phyloP scores from a whole-genome alignment of 2,797 vertebrate species.

The Sphaeramia orbicularis region DNA sequence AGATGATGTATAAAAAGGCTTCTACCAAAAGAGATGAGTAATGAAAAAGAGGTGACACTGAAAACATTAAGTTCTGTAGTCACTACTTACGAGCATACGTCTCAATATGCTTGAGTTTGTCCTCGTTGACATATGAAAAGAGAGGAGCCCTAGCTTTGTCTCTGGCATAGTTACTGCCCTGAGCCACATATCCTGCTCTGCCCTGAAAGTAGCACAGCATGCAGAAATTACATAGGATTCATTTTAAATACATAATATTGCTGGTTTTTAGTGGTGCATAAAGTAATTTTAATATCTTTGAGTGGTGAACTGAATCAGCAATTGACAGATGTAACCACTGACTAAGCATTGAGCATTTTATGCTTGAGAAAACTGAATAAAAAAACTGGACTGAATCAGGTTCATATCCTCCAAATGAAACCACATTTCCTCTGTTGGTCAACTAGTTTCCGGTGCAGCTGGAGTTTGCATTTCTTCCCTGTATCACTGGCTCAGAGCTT shows the following conservation, averaged over 20 bases:
- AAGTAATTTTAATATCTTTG: too few relatives aligned
- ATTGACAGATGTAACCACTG: too few relatives aligned
- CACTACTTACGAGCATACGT: slow-evolving; percentile 83
- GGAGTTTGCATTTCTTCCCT: background rate
- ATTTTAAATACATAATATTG: background rate
- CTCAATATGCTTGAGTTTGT: slow-evolving; percentile 81
- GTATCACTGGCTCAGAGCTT: background rate
- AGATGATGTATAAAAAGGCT: background rate
- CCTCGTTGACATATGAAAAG: slow-evolving; percentile 85
- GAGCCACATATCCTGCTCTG: slow-evolving; percentile 82
- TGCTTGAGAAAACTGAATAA: too few relatives aligned
- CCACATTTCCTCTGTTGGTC: background rate
- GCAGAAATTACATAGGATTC: too few relatives aligned
- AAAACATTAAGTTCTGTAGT: rapidly evolving
- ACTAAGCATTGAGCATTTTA: too few relatives aligned
- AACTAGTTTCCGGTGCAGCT: background rate
- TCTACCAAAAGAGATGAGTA: background rate
- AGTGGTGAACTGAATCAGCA: too few relatives aligned
- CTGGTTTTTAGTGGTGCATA: background rate
- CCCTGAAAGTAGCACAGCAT: slow-evolving; percentile 73
- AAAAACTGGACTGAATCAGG: too few relatives aligned
- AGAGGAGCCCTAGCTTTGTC: slow-evolving; percentile 82
- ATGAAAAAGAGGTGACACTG: background rate
- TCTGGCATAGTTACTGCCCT: slow-evolving; percentile 79
- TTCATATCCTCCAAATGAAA: background rate